These are phyloP conservation scores for Aptenodytes patagonicus DNA, from an alignment of 2,113 vertebrate species.

Conservation along the genomic window DNA sequence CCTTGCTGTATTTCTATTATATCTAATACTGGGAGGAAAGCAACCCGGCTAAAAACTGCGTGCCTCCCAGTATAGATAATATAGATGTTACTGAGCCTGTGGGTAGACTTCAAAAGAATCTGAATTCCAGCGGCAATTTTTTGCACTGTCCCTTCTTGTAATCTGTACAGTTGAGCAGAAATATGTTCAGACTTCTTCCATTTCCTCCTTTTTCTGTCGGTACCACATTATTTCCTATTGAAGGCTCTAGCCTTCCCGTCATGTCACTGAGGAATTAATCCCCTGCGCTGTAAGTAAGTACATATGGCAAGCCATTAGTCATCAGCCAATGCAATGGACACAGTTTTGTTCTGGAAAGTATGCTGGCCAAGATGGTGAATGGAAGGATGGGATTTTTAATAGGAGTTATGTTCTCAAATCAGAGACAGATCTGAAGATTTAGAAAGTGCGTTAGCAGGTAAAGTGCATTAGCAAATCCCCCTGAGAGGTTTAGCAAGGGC, in stretches of 20 bases:
- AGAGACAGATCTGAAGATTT: neutral
- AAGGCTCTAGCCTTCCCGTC: neutral
- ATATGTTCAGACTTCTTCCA: neutral
- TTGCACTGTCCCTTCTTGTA: neutral
- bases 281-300: neutral
- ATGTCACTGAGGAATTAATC: neutral
- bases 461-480: neutral
- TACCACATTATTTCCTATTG: neutral
- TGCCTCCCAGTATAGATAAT: neutral
- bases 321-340: neutral
- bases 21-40: neutral
- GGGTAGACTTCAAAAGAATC: neutral
- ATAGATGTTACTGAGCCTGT: neutral
- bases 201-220: conserved; percentile 2
- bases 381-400: conserved; percentile 1
- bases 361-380: neutral
- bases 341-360: neutral
- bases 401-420: neutral
- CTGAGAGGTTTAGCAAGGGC: neutral
- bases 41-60: neutral
- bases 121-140: neutral
- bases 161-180: neutral
- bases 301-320: neutral
- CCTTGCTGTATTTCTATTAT: neutral
- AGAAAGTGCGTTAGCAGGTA: neutral